Percentiles rank a stretch among this genome's conserved stretches.
phyloP scores from a whole-genome alignment of 2,888 invertebrate genomes.

The Eumerus sabulonum region DNA sequence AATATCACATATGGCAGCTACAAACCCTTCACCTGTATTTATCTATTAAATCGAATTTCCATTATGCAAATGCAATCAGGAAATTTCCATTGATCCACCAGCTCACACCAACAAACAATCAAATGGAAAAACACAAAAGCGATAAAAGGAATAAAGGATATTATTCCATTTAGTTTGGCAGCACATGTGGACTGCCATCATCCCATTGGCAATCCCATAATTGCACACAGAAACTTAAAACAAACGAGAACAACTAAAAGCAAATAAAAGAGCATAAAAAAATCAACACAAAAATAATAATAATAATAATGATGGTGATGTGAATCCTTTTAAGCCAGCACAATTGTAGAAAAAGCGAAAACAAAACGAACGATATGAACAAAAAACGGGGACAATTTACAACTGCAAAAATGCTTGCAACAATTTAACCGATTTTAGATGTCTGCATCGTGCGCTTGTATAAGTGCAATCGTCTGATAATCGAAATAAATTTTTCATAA shows the following conservation, averaged over 20 bases:
- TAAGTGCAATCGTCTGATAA: conserved; percentile 22
- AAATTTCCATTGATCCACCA: conserved; percentile 22
- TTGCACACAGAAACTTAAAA: conserved; percentile 31
- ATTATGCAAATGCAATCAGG: conserved; percentile 40
- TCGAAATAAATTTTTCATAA: conserved; percentile 58
- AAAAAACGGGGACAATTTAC: not conserved
- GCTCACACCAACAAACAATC: not conserved
- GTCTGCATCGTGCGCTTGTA: not conserved
- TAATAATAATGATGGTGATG: conserved; percentile 22
- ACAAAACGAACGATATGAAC: conserved; percentile 2
- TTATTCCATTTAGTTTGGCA: conserved; percentile 37
- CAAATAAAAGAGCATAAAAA: too few relatives aligned
- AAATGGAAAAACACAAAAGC: not conserved
- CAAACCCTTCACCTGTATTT: conserved; percentile 2
- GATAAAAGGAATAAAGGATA: conserved; percentile 7
- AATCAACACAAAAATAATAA: conserved; percentile 1
- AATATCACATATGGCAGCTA: conserved; percentile 24
- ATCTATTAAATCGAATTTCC: conserved; percentile 11
- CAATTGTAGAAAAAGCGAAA: conserved; percentile 24
- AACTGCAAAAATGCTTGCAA: conserved; percentile 29
- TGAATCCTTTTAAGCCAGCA: conserved; percentile 32
- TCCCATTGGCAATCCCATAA: conserved; percentile 34
- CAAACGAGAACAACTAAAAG: conserved; percentile 1
- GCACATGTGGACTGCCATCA: conserved; percentile 14
- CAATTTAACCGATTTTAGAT: conserved; percentile 42